These are phyloP conservation scores for Lithophane socia DNA, from an alignment of 2,888 invertebrate species.

Conservation along the genomic window DNA sequence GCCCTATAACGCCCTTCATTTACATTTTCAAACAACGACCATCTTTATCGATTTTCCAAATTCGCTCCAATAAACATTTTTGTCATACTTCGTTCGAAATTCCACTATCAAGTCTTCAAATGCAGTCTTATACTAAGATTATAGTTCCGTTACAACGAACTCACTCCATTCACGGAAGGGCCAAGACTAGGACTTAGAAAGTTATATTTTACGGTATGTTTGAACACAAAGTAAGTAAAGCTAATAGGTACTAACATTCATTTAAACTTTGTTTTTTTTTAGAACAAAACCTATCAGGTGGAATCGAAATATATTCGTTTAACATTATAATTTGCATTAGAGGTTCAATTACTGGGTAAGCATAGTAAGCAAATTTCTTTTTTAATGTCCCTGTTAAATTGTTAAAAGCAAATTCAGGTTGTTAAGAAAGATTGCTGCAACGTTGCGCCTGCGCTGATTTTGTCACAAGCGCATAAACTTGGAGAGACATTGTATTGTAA, in stretches of 20 bases:
- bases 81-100: constrained; percentile 39
- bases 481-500: constrained; percentile 11
- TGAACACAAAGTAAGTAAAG: constrained; percentile 11
- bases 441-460: background rate
- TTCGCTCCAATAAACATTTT: constrained; percentile 48
- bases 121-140: constrained; percentile 41
- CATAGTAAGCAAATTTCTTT: background rate
- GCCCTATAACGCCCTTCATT: background rate
- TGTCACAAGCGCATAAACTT: background rate
- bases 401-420: background rate
- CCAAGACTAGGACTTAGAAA: background rate
- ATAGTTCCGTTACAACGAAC: constrained; percentile 23
- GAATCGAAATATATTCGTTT: background rate
- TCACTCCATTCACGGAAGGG: constrained; percentile 23
- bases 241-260: constrained; percentile 5
- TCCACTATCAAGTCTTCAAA: constrained; percentile 53
- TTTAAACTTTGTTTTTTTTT: background rate
- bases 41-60: background rate
- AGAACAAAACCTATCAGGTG: background rate
- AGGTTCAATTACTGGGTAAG: background rate
- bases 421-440: background rate
- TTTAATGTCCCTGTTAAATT: constrained; percentile 1
- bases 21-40: constrained; percentile 3
- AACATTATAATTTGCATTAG: background rate
- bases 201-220: background rate